Percentiles rank a stretch among this genome's conserved stretches.
These are phyloP conservation scores for Brachionus koreanus DNA, from an alignment of 1,140 invertebrate species.

Conservation along the genomic window DNA sequence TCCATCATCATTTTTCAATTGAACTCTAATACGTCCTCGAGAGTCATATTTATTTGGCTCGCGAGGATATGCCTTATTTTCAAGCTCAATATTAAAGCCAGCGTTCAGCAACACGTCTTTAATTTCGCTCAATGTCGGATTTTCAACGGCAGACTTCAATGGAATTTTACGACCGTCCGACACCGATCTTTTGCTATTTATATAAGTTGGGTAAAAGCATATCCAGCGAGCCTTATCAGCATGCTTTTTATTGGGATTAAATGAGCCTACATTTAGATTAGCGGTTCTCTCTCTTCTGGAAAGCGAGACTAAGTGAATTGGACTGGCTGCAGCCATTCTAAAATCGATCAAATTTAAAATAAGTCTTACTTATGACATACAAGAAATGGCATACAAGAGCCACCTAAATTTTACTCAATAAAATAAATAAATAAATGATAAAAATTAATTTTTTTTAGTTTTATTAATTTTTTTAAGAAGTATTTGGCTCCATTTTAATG, in stretches of 20 bases:
- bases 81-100: constrained; percentile 78
- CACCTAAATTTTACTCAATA: not conserved
- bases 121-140: constrained; percentile 88
- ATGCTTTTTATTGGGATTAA: constrained; percentile 30
- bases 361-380: not conserved
- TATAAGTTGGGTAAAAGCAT: constrained; percentile 90
- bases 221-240: constrained; percentile 66
- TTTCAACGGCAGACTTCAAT: constrained; percentile 82
- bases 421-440: not conserved
- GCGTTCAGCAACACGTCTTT: constrained; percentile 77
- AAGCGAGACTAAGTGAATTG: constrained; percentile 23
- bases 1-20: constrained; percentile 87
- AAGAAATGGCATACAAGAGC: not conserved
- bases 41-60: constrained; percentile 81
- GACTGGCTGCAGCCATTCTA: not conserved
- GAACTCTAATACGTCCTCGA: constrained; percentile 81
- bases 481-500: not conserved
- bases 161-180: constrained; percentile 78
- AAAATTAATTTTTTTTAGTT: not conserved
- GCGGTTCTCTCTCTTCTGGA: constrained; percentile 40
- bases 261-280: constrained; percentile 40
- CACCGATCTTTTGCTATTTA: constrained; percentile 86
- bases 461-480: not conserved
- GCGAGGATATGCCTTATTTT: constrained; percentile 87
- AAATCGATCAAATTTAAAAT: not conserved